Conservation (phyloP, 2,888 invertebrate species). For the Isotomurus palustris region DNA sequence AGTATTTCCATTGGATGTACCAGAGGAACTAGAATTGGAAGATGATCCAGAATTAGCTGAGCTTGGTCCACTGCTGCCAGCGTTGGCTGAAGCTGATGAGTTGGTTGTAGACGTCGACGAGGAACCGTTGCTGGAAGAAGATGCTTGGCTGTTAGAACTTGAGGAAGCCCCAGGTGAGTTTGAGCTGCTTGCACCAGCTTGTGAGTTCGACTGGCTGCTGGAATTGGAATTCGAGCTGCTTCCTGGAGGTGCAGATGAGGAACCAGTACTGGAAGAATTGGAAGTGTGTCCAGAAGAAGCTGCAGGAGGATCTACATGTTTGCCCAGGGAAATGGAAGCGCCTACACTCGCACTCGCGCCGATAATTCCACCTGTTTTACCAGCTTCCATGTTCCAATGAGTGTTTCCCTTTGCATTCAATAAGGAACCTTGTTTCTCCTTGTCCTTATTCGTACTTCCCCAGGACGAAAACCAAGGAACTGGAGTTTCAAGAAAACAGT, state of each 20-base stretch:
- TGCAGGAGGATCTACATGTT: not conserved
- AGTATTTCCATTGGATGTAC: too few species aligned
- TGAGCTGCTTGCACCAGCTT: too few species aligned
- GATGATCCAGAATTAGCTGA: not conserved
- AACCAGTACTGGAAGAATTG: not conserved
- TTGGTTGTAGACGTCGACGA: too few species aligned
- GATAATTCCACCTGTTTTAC: not conserved
- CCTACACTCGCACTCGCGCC: not conserved
- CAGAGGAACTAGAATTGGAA: not conserved
- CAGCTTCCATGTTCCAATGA: not conserved
- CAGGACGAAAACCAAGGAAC: not conserved
- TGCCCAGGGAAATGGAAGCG: not conserved
- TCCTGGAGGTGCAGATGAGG: not conserved
- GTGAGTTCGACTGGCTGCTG: not conserved
- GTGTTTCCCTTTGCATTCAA: not conserved
- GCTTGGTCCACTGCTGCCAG: not conserved
- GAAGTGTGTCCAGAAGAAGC: too few species aligned
- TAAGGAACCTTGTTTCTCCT: not conserved
- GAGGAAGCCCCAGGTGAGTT: not conserved
- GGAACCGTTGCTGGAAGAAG: too few species aligned
- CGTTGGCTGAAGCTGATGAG: too few species aligned
- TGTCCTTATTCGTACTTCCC: not conserved
- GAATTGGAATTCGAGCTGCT: not conserved
- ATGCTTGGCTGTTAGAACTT: not conserved
- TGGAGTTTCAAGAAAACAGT: not conserved